Conservation (phyloP, 1,140 invertebrate species). For the Dinoponera quadriceps region DNA sequence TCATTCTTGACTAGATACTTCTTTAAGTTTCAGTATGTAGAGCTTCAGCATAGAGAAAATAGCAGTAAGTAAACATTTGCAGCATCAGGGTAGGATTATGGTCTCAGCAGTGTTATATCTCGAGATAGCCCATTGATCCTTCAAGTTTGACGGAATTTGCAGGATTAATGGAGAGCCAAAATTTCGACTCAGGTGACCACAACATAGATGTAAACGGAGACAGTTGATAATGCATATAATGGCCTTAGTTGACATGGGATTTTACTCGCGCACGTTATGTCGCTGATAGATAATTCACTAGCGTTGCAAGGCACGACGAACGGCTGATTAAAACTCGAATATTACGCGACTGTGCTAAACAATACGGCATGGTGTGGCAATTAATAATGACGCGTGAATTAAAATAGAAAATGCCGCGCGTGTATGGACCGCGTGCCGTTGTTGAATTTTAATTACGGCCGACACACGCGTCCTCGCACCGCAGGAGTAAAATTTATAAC, state of each 20-base stretch:
- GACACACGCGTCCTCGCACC: constrained; percentile 45
- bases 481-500: constrained; percentile 53
- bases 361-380: constrained; percentile 1
- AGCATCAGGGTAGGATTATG: no score
- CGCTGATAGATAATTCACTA: background rate
- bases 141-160: no score
- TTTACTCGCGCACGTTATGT: background rate
- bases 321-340: constrained; percentile 20
- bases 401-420: constrained; percentile 49
- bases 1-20: background rate
- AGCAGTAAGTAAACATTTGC: no score
- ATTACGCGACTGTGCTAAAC: constrained; percentile 33
- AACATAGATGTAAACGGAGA: no score
- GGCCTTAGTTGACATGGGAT: background rate
- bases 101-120: no score
- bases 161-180: background rate
- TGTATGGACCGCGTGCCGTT: constrained; percentile 34
- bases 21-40: background rate
- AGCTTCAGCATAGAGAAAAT: no score
- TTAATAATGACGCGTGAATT: constrained; percentile 51
- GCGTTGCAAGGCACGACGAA: background rate
- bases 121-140: no score
- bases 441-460: constrained; percentile 52
- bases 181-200: background rate
- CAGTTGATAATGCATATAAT: background rate